Evolutionary conservation across 1,140 invertebrate genomes (phyloP).

Genomic region (Trichonephila clavipes): DNA sequence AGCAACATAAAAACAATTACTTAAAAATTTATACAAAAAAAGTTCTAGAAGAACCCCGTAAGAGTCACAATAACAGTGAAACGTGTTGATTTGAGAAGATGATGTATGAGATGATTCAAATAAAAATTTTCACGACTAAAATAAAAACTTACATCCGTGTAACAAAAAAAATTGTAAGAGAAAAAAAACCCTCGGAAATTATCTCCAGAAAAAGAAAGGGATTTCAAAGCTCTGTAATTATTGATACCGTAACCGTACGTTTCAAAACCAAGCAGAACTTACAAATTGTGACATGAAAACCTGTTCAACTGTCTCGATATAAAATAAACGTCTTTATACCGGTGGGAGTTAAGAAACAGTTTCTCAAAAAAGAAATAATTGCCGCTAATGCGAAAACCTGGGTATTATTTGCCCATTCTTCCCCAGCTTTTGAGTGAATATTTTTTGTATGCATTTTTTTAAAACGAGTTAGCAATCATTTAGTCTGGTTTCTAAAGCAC

Average conservation of each 20-base stretch:
- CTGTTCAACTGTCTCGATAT: background rate
- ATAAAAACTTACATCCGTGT: background rate
- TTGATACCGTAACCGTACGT: background rate
- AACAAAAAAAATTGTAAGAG: background rate
- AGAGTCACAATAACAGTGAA: too few relatives aligned
- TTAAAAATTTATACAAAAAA: too few relatives aligned
- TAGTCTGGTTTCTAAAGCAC: background rate
- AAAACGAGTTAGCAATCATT: conserved; percentile 24
- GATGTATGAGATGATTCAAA: background rate
- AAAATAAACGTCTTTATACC: background rate
- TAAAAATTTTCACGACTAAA: background rate
- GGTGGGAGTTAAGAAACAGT: background rate
- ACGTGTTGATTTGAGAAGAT: background rate
- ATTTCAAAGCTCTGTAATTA: background rate
- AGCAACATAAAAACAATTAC: too few relatives aligned
- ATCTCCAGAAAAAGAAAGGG: background rate
- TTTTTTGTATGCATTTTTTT: background rate
- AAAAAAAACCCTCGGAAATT: background rate
- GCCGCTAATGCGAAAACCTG: conserved; percentile 3
- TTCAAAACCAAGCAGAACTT: background rate
- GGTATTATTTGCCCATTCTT: conserved; percentile 36
- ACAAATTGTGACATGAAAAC: conserved; percentile 17
- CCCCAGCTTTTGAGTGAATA: background rate
- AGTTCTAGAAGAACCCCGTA: too few relatives aligned
- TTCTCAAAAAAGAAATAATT: background rate